These are phyloP conservation scores for Amphiprion percula DNA, from an alignment of 2,113 vertebrate species.

Conservation along the genomic window DNA sequence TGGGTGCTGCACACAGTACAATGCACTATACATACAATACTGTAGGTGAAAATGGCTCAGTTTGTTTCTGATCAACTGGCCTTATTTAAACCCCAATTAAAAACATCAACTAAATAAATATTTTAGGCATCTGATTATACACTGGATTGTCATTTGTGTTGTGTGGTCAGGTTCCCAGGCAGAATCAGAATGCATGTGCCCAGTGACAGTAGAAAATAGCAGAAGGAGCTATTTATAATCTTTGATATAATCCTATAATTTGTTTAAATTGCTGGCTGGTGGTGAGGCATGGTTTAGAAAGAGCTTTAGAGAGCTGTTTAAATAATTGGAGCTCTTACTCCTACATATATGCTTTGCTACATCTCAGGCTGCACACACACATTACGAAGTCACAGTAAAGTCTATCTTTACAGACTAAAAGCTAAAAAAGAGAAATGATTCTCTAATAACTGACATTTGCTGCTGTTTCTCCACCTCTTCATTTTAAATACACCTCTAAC, in stretches of 20 bases:
- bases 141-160: not conserved
- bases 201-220: slow-evolving; percentile 20
- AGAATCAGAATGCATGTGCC: not conserved
- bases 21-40: not conserved
- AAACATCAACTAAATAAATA: not conserved
- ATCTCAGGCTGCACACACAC: slow-evolving; percentile 7
- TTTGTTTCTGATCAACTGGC: not conserved
- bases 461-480: not conserved
- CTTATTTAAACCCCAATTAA: not conserved
- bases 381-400: slow-evolving; percentile 23
- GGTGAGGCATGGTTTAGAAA: slow-evolving; percentile 25
- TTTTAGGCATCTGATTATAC: not conserved
- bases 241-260: slow-evolving; percentile 46
- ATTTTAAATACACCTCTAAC: not conserved
- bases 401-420: not conserved
- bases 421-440: slow-evolving; percentile 3
- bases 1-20: not conserved
- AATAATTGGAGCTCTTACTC: slow-evolving; percentile 63
- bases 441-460: not conserved
- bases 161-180: not conserved
- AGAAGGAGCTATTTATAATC: slow-evolving; percentile 44
- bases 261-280: slow-evolving; percentile 34
- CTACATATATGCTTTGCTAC: slow-evolving; percentile 19
- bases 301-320: slow-evolving; percentile 47
- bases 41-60: not conserved